Base-by-base conservation (phyloP, 1,140 invertebrate genomes). In the Drosophila seguyi region DNA sequence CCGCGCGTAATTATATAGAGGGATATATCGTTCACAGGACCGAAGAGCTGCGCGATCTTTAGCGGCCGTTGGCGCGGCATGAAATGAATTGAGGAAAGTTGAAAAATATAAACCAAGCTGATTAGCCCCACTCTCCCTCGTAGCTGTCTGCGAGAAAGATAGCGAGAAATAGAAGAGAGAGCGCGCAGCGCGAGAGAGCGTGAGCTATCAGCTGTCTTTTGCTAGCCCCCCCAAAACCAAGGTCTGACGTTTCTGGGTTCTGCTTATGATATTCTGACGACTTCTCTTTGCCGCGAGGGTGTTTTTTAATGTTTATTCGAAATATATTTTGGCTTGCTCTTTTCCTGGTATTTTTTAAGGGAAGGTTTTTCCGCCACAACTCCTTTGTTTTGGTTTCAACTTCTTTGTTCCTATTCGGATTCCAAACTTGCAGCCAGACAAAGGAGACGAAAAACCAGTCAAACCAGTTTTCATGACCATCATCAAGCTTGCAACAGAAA, bases 1-100 rank as follows among this genome's bases (percentile, higher is more conserved):
- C 58, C 80, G 67, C 62, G 60, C 69, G 56, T 73, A 76, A 85
- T 67, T 81, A 76, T 73, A 84, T 80, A 75, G 57, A 22, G 44
- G 61, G 50, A 60, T 58, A 69, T 79, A 58, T 48, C 61, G 31
- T 61, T 60, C 16, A n/a, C n/a, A 22, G 27, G 42, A 65, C 57
- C 61, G 61, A 42, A 56, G 65, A 68, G 31, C 55, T 20, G 58
- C 66, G 60, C 81, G 81, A 84, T 84, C 80, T 44, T 68, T 61
- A 61, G 16, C 81, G 48, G 56, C 45, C 81, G 63, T 69, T 82
- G 55, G 63, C 75, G 78, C 75, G 36, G 59, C 68, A 83, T 55
- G 67, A 39, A 83, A 53, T 42, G 66, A 52, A 67, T 44, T 69
- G 34, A 65, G 61, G 20, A 65, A 62, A 65, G 52, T 61, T 61